Evolutionary conservation across 2,797 vertebrate genomes (phyloP).

Genomic region (Vespertilio murinus): DNA sequence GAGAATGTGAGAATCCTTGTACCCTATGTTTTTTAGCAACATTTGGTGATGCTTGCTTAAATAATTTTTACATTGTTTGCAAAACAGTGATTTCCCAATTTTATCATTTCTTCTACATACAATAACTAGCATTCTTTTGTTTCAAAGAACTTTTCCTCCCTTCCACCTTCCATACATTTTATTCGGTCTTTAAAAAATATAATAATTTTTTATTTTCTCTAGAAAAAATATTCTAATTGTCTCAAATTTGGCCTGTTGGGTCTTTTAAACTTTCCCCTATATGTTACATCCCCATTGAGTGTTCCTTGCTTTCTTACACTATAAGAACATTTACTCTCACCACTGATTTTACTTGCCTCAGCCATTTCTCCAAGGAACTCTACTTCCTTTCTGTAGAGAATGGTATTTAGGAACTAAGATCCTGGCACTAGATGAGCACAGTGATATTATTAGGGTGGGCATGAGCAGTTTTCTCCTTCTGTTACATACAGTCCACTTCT

Average conservation of each 20-base stretch:
- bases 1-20: background rate
- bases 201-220: background rate
- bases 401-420: slow-evolving; percentile 5
- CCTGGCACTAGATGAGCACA: background rate
- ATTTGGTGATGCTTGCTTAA: background rate
- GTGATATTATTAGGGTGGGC: background rate
- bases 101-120: background rate
- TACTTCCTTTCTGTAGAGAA: background rate
- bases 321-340: background rate
- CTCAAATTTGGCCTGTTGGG: background rate
- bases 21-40: background rate
- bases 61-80: background rate
- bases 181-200: background rate
- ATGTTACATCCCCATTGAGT: background rate
- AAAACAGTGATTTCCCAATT: background rate
- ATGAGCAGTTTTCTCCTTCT: background rate
- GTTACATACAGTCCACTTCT: background rate
- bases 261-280: background rate
- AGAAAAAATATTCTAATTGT: background rate
- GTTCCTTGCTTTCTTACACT: background rate
- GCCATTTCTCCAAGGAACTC: background rate
- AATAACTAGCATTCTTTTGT: background rate
- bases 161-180: background rate
- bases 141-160: background rate
- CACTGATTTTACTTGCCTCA: slow-evolving; percentile 9